phyloP scores from a whole-genome alignment of 30 jellyfish, hydroid and myxozoan genomes.

The Haliclystus octoradiatus region DNA sequence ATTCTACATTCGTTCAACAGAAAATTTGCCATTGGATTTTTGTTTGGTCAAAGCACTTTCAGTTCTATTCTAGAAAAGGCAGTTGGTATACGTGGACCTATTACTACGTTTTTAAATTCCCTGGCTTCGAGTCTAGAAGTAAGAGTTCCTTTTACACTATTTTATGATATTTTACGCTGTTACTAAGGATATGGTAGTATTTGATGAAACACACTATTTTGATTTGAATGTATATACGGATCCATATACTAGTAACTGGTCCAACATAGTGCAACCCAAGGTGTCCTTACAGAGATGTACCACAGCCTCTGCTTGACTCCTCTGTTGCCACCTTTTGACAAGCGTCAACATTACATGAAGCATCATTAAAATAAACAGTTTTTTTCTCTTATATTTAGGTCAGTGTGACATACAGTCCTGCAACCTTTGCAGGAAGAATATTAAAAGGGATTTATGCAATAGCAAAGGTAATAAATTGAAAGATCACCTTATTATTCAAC shows the following conservation, averaged over 20 bases:
- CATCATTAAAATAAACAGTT: no score
- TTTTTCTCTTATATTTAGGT: not conserved
- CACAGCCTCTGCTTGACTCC: no score
- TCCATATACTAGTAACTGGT: no score
- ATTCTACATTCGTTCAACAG: no score
- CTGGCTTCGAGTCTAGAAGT: conserved; percentile 81
- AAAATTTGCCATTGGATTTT: conserved; percentile 77
- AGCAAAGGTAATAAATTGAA: not conserved
- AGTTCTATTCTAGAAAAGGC: conserved; percentile 84
- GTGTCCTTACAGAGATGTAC: no score
- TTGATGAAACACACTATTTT: no score
- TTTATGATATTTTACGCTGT: not conserved
- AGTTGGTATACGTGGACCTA: conserved; percentile 36
- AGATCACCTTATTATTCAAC: no score
- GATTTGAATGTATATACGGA: no score
- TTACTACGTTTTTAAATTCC: conserved; percentile 42
- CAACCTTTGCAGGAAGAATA: not conserved
- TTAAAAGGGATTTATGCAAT: not conserved
- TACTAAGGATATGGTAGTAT: no score
- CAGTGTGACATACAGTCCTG: not conserved
- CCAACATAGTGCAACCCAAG: no score
- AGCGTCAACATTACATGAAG: no score
- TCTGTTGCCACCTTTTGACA: no score
- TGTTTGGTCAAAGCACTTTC: conserved; percentile 77
- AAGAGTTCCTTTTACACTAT: not conserved